Base-by-base conservation (phyloP, 2,888 invertebrate genomes). In the Phortica okadai region DNA sequence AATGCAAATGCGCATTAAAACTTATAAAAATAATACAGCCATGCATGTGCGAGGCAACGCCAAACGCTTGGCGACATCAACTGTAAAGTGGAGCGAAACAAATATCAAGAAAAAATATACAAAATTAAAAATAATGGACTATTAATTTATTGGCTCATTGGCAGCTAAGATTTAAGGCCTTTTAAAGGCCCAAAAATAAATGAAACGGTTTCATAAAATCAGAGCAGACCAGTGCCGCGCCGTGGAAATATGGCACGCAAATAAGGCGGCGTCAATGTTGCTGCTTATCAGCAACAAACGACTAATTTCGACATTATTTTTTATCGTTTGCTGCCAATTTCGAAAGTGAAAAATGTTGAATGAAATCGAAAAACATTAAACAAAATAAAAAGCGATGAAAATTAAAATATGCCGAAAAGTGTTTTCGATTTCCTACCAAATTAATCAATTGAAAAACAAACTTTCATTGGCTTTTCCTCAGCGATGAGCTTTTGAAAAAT, bases 111-210 rank as follows among this genome's bases (percentile, higher is more conserved):
- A 25, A 50, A 25, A 86, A 87, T 33, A 33, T 33, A 33, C 33
- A 88, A 82, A 83, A 85, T 88, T 84, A 80, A 83, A 85, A 87
- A 88, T 86, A 88, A 86, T 88, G 85, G 88, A 82, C 88, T 85
- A 83, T 87, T 88, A 88, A 88, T 86, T 86, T 86, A 86, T 66
- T 84, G 79, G 83, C 82, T 78, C 62, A 74, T 58, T 62, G 73
- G 73, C 73, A 56, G 73, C 54, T 42, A 14, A 73, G 70, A 64
- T 85, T 85, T 77, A 77, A 66, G 56, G 73, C 76, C 75, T 75
- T 79, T 66, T 72, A 59, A 58, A 56, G 62, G 78, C 41, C 33
- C 33, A 45, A 44, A 62, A 2, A 58, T 70, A 44, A 16, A 62
- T 67, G 62, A 76, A 66, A 76, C 64, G n/a, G 66, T 62, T 72